These are phyloP conservation scores for Salvelinus fontinalis DNA, from an alignment of 2,113 vertebrate species.

Conservation along the genomic window DNA sequence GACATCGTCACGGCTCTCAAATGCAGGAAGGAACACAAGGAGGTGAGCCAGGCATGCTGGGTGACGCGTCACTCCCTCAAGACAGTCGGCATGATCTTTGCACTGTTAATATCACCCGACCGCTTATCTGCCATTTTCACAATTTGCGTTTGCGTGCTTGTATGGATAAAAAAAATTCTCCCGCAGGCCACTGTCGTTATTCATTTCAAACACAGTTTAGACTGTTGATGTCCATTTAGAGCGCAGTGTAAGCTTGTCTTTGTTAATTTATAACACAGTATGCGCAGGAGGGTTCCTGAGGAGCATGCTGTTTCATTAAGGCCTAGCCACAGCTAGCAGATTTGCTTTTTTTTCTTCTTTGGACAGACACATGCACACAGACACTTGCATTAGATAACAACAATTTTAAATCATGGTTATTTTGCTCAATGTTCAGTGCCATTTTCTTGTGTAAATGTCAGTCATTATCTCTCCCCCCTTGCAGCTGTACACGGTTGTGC, in stretches of 20 bases:
- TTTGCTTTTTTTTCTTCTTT: not conserved
- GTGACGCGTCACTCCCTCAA: not conserved
- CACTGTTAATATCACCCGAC: too few species aligned
- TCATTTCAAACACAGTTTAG: conserved; percentile 3
- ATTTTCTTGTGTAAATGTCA: too few species aligned
- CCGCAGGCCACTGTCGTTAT: not conserved
- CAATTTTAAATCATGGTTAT: too few species aligned
- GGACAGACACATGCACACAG: too few species aligned
- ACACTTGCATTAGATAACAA: too few species aligned
- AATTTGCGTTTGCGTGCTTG: not conserved
- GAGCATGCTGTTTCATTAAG: too few species aligned
- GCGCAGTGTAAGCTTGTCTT: not conserved
- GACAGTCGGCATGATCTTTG: too few species aligned
- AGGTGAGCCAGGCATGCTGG: conserved; percentile 78
- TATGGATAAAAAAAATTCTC: too few species aligned
- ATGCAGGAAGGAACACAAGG: conserved; percentile 98
- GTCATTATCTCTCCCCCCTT: not conserved
- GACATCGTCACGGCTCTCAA: conserved; percentile 97
- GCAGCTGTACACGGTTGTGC: conserved; percentile 96
- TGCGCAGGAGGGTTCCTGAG: not conserved
- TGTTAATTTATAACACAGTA: conserved; percentile 21
- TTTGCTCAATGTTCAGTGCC: too few species aligned
- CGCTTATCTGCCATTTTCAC: too few species aligned
- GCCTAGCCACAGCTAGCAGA: conserved; percentile 9
- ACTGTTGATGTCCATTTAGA: conserved; percentile 8